Conservation (phyloP, 2,888 invertebrate genomes). For the Drosophila tanythrix region DNA sequence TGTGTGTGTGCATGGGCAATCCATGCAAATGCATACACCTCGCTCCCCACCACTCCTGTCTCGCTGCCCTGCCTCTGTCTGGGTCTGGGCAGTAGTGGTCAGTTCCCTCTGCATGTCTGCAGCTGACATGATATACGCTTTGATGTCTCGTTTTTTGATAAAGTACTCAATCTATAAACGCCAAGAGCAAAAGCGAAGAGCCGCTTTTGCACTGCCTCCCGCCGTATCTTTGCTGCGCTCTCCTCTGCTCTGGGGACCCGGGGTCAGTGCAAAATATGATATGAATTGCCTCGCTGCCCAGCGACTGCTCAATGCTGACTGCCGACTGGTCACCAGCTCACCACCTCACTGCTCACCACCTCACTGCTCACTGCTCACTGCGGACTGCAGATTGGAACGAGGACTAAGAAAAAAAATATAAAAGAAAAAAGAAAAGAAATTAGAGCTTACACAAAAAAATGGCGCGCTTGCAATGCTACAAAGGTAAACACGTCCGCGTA, state of each 20-base stretch:
- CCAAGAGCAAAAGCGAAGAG: slow-evolving; percentile 72
- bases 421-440: slow-evolving; percentile 9
- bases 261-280: slow-evolving; percentile 74
- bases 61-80: neutral
- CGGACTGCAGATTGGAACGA: slow-evolving; percentile 32
- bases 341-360: slow-evolving; percentile 3
- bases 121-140: slow-evolving; percentile 78
- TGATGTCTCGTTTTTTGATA: slow-evolving; percentile 79
- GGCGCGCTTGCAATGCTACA: slow-evolving; percentile 70
- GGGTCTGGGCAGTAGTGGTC: slow-evolving; percentile 21
- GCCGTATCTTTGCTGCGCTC: slow-evolving; percentile 5
- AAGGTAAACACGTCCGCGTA: slow-evolving; percentile 71
- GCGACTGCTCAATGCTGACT: slow-evolving; percentile 42
- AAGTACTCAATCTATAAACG: slow-evolving; percentile 80
- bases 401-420: slow-evolving; percentile 10
- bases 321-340: slow-evolving; percentile 25
- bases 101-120: slow-evolving; percentile 52
- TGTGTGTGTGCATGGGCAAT: slow-evolving; percentile 7
- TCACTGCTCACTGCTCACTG: neutral
- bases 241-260: neutral
- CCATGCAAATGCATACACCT: slow-evolving; percentile 48
- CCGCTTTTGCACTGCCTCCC: slow-evolving; percentile 44
- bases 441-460: slow-evolving; percentile 60
- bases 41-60: neutral
- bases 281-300: slow-evolving; percentile 64